Base-by-base conservation (phyloP, 2,888 invertebrate species). In the Eupithecia inturbata region DNA sequence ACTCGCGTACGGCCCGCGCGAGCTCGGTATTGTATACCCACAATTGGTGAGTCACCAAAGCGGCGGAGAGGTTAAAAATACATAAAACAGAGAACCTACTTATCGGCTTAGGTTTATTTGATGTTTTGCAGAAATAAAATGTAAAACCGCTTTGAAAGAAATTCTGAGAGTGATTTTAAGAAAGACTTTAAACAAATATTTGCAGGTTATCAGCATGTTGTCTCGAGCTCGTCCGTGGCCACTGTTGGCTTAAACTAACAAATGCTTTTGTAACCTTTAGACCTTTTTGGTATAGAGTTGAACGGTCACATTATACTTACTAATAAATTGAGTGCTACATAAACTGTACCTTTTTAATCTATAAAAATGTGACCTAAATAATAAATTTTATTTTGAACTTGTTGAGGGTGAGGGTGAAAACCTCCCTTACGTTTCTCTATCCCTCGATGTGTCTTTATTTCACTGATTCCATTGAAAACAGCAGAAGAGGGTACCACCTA, bases 101-200 rank as follows among this genome's bases (percentile, higher is more conserved):
- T 22, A 57, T 57, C 9, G 26, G 26, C 26, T 57, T 14, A 14
- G 26, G 57, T 14, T 57, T 57, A 14, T 57, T 57, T 57, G 57
- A 53, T 53, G 22, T 53, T 22, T 22, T 53, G 3, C 22, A 22
- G n/a, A 26, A 57, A 26, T 26, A 57, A 57, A 31, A 22, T 12
- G 16, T 26, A 22, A 53, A 67, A 53, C 22, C 3, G n/a, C 31
- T 62, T 41, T 62, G 5, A 62, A 28, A 31, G 16, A 62, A 62
- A 28, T 19, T 62, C 19, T 31, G 3, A 31, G 31, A 28, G 62
- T 62, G 31, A 2, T 31, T 31, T 62, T 19, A 19, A 31, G 28
- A 62, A 31, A 62, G 62, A 31, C 62, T 28, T 57, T 14, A 31
- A 73, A 67, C 70, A 70, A 73, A 69, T 70, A 73, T 70, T 70